Percentiles rank a stretch among this genome's conserved stretches.
These are phyloP conservation scores for Patella vulgata DNA, from an alignment of 1,140 invertebrate species.

Conservation along the genomic window DNA sequence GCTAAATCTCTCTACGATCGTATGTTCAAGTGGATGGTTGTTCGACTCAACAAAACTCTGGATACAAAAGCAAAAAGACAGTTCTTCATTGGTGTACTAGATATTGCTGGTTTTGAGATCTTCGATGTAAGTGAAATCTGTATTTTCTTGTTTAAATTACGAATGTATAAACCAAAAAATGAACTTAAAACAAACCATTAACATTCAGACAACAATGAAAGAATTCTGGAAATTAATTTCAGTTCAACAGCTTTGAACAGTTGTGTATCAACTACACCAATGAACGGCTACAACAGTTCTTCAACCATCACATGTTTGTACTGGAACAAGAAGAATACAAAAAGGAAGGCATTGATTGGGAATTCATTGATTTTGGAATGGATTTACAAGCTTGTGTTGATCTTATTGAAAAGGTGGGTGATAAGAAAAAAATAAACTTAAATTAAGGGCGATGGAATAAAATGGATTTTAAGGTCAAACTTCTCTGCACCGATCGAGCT, in stretches of 20 bases:
- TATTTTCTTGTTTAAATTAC: too few relatives aligned
- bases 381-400: conserved; percentile 98
- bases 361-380: conserved; percentile 99
- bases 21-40: conserved; percentile 96
- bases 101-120: conserved; percentile 99
- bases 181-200: too few relatives aligned
- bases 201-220: too few relatives aligned
- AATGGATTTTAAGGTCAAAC: too few relatives aligned
- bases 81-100: conserved; percentile 99
- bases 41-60: conserved; percentile 98
- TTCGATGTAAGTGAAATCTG: conserved; percentile 90
- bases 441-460: too few relatives aligned
- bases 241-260: conserved; percentile 99
- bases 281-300: conserved; percentile 99
- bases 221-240: conserved; percentile 22
- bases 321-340: conserved; percentile 99
- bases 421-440: too few relatives aligned
- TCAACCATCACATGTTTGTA: conserved; percentile 99
- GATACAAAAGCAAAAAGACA: conserved; percentile 98
- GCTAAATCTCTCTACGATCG: conserved; percentile 97
- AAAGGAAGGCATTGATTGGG: conserved; percentile 97
- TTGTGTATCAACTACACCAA: conserved; percentile 99
- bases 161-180: too few relatives aligned
- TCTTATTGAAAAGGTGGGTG: conserved; percentile 96
- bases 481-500: too few relatives aligned